Conservation (phyloP, 2,888 invertebrate species). For the Nomada hirtipes region DNA sequence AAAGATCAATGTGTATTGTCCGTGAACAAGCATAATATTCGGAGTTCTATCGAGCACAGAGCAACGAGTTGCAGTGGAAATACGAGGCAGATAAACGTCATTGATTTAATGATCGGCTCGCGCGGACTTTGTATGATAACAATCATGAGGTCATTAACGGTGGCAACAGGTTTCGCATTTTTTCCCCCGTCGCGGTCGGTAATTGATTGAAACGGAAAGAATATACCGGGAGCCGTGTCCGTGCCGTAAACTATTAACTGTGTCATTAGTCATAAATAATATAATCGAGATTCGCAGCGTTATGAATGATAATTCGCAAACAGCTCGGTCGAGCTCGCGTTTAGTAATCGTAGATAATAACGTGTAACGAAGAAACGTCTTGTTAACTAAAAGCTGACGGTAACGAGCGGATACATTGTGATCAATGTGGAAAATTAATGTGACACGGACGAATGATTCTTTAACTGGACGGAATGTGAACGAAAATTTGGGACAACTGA, state of each 20-base stretch:
- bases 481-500: no score
- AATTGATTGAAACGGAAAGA: conserved; percentile 68
- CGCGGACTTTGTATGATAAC: conserved; percentile 56
- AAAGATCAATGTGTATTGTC: not conserved
- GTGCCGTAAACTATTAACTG: conserved; percentile 64
- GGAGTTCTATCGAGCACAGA: no score
- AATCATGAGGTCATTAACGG: conserved; percentile 68
- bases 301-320: conserved; percentile 44
- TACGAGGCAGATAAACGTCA: conserved; percentile 56
- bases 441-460: no score
- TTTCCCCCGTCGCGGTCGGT: conserved; percentile 45
- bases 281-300: conserved; percentile 63
- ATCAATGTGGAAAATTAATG: no score
- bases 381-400: no score
- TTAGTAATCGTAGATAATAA: not conserved
- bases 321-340: not conserved
- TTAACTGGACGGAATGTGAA: no score
- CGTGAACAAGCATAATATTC: conserved; percentile 1
- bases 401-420: not conserved
- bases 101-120: conserved; percentile 58
- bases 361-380: no score
- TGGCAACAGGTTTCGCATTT: conserved; percentile 69
- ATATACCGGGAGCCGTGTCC: conserved; percentile 68
- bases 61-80: conserved; percentile 15
- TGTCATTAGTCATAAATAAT: conserved; percentile 69